Evolutionary conservation across 2,888 invertebrate species (phyloP).

Genomic region (Stomorhina lunata): DNA sequence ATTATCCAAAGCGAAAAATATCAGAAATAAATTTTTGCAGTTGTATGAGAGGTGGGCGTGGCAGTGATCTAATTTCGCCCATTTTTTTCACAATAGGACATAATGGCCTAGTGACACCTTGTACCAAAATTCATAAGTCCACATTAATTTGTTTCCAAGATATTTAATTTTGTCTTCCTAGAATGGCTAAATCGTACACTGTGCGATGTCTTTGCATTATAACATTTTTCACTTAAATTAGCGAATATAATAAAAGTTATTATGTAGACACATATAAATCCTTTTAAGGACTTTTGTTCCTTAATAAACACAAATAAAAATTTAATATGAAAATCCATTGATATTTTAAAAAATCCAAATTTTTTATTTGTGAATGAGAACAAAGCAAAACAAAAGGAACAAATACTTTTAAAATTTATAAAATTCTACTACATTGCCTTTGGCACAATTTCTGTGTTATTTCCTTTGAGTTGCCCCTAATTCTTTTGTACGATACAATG

Average conservation of each 20-base stretch:
- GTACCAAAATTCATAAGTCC: no score
- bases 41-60: no score
- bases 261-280: background rate
- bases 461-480: background rate
- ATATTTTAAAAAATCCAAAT: conserved; percentile 54
- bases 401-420: conserved; percentile 24
- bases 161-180: no score
- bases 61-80: no score
- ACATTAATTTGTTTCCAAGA: no score
- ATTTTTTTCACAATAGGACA: no score
- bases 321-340: conserved; percentile 48
- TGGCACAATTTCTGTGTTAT: conserved; percentile 28
- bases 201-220: no score
- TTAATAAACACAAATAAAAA: conserved; percentile 34
- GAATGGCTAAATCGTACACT: no score
- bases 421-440: conserved; percentile 49
- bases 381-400: background rate
- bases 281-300: background rate
- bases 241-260: background rate
- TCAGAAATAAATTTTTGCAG: no score
- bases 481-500: background rate
- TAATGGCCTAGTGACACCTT: no score
- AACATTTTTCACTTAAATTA: background rate
- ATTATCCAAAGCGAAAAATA: no score
- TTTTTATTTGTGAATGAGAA: conserved; percentile 22